Evolutionary conservation across 2,797 vertebrate species (phyloP).

Genomic region (Sandelia bainsii): DNA sequence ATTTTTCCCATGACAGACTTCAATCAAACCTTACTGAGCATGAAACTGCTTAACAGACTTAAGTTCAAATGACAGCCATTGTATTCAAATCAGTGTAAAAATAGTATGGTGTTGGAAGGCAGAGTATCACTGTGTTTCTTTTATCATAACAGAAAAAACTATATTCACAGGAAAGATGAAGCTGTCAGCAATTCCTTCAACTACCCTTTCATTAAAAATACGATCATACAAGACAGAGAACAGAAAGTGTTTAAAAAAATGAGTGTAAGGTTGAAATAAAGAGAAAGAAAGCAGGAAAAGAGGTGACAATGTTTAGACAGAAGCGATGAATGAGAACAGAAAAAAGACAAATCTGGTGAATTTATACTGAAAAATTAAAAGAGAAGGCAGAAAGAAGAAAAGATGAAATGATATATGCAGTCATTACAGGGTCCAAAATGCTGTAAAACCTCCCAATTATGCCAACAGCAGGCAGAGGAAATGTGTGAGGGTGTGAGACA

Average conservation of each 20-base stretch:
- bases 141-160: conserved; percentile 29
- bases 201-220: conserved; percentile 38
- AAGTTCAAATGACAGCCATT: conserved; percentile 12
- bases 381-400: conserved; percentile 1
- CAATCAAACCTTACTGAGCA: background rate
- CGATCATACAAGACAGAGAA: conserved; percentile 35
- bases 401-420: conserved; percentile 18
- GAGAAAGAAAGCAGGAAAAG: background rate
- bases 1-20: background rate
- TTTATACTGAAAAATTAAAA: conserved; percentile 8
- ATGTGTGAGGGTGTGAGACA: conserved; percentile 18
- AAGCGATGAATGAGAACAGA: background rate
- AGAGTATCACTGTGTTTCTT: conserved; percentile 10
- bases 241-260: conserved; percentile 12
- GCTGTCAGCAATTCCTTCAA: conserved; percentile 27
- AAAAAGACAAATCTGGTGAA: background rate
- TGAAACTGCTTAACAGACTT: background rate
- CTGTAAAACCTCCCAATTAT: conserved; percentile 47
- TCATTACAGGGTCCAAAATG: conserved; percentile 32
- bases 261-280: background rate
- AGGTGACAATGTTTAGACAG: conserved; percentile 11
- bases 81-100: conserved; percentile 32
- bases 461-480: conserved; percentile 23
- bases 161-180: conserved; percentile 40
- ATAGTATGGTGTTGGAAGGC: conserved; percentile 5